Conservation (phyloP, 2,797 vertebrate genomes). For the Pyrrhura leucotis region DNA sequence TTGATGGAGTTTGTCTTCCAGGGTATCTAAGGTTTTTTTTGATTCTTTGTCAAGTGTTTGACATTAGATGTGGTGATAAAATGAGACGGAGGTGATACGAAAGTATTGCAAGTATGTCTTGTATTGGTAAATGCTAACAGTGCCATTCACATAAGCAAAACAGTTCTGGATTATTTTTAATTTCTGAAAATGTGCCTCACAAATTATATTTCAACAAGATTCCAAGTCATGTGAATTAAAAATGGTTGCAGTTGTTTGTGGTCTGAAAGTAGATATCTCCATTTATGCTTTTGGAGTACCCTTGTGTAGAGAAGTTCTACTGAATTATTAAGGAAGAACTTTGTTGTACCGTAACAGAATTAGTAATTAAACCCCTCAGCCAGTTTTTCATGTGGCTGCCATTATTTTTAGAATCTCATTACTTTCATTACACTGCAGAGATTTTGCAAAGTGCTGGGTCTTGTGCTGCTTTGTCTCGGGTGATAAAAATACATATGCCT, state of each 20-base stretch:
- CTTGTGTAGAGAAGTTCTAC: background rate
- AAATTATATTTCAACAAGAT: background rate
- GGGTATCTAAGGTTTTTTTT: background rate
- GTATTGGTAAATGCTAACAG: background rate
- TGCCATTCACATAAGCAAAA: background rate
- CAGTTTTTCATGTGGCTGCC: background rate
- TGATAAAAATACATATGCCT: background rate
- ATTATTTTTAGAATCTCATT: conserved; percentile 47
- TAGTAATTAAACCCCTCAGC: background rate
- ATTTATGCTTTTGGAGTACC: background rate
- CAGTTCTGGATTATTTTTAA: background rate
- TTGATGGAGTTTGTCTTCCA: background rate
- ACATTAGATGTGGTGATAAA: background rate
- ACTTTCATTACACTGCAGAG: conserved; percentile 18
- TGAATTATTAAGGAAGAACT: conserved; percentile 10
- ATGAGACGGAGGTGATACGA: background rate
- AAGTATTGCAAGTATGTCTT: background rate
- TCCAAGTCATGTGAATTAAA: background rate
- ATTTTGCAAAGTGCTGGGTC: background rate
- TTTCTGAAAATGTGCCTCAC: background rate
- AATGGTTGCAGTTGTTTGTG: background rate
- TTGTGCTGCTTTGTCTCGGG: background rate
- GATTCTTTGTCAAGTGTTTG: background rate
- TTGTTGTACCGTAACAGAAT: background rate
- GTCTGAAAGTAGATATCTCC: background rate